phyloP scores from a whole-genome alignment of 2,797 vertebrate species.

The Sebastes variabilis region DNA sequence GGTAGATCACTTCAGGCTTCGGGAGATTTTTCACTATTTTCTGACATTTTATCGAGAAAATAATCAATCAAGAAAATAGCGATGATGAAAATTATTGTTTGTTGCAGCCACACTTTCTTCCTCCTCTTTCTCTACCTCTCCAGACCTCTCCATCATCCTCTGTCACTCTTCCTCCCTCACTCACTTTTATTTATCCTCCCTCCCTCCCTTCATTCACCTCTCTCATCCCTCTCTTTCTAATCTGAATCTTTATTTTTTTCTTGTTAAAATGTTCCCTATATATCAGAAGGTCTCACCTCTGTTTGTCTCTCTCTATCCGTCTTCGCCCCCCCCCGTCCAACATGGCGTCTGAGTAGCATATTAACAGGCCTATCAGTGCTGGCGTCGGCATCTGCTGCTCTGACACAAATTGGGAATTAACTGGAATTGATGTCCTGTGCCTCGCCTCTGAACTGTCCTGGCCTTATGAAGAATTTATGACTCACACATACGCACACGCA shows the following conservation, averaged over 20 bases:
- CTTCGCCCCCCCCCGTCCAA: background rate
- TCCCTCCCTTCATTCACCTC: background rate
- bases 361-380: conserved; percentile 96
- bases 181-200: background rate
- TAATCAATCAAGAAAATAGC: background rate
- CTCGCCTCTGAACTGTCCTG: conserved; percentile 94
- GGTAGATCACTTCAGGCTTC: background rate
- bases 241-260: background rate
- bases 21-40: background rate
- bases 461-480: conserved; percentile 88
- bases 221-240: background rate
- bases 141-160: background rate
- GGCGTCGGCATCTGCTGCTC: conserved; percentile 97
- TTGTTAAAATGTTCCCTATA: background rate
- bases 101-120: background rate
- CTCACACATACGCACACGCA: background rate
- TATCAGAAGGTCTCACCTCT: background rate
- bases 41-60: background rate
- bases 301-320: background rate
- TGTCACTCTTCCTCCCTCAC: background rate
- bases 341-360: conserved; percentile 81
- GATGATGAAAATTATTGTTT: background rate
- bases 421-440: conserved; percentile 98
- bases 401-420: conserved; percentile 99
- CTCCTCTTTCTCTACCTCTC: background rate